Conservation (phyloP, 2,888 invertebrate genomes). For the Trisateles emortualis region DNA sequence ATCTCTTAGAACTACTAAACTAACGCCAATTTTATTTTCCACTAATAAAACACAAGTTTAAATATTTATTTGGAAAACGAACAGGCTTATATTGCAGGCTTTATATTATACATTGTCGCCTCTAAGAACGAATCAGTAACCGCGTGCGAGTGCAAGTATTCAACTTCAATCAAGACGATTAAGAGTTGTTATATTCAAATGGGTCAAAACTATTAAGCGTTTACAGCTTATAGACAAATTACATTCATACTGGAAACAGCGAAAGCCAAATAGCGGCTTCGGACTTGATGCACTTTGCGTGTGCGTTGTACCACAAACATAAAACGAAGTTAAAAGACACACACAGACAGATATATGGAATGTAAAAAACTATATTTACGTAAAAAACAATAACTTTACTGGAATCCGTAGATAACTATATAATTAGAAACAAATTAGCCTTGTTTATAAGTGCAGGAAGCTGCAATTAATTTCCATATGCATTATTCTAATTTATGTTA, state of each 20-base stretch:
- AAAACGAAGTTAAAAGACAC: no score
- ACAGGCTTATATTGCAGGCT: no score
- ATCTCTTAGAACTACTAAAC: no score
- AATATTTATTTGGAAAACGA: no score
- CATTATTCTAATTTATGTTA: constrained; percentile 3
- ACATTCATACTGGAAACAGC: constrained; percentile 9
- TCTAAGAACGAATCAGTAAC: background rate
- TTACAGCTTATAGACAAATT: constrained; percentile 24
- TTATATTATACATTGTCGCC: background rate
- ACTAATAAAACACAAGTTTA: no score
- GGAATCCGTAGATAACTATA: no score
- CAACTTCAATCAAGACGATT: constrained; percentile 15
- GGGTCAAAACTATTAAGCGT: constrained; percentile 30
- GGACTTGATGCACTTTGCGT: background rate
- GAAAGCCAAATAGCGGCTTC: background rate
- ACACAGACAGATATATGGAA: no score
- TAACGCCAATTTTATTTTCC: no score
- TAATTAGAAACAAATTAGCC: background rate
- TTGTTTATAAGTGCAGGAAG: background rate
- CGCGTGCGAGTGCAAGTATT: background rate
- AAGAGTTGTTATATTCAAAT: constrained; percentile 21
- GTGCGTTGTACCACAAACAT: background rate
- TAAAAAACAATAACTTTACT: no score
- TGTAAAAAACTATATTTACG: no score
- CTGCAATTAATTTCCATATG: constrained; percentile 17